A percentile compares a stretch with the other conserved stretches of the same genome.
Conservation (phyloP, 2,888 invertebrate genomes). For the Allophyes oxyacanthae region DNA sequence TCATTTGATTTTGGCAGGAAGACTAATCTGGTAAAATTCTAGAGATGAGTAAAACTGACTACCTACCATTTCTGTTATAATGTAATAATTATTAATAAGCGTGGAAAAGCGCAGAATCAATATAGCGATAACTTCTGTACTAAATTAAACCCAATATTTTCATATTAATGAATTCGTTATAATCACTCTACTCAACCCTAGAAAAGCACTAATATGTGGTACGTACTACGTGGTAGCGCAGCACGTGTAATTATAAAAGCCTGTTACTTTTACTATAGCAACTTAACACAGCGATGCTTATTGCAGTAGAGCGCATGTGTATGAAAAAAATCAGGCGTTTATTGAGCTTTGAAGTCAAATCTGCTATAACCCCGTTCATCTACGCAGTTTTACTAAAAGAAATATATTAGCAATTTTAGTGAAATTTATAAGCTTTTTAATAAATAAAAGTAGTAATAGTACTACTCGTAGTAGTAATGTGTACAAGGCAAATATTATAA, state of each 20-base stretch:
- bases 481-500: conserved; percentile 10
- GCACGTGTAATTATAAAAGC: conserved; percentile 8
- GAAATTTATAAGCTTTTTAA: neutral
- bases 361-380: neutral
- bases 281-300: conserved; percentile 5
- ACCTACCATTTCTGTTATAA: too few species aligned
- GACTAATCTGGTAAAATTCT: too few species aligned
- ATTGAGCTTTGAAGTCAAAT: too few species aligned
- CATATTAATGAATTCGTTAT: conserved; percentile 13
- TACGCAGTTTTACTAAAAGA: too few species aligned
- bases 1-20: too few species aligned
- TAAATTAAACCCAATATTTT: conserved; percentile 1
- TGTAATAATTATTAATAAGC: too few species aligned
- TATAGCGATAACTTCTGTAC: too few species aligned
- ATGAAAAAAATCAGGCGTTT: conserved; percentile 7
- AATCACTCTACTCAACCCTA: conserved; percentile 4
- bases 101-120: too few species aligned
- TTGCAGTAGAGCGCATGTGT: conserved; percentile 9
- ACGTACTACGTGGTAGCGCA: too few species aligned
- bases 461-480: too few species aligned
- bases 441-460: too few species aligned
- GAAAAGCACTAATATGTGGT: conserved; percentile 1
- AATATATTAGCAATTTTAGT: neutral
- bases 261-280: conserved; percentile 26
- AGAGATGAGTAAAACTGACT: too few species aligned